These are phyloP conservation scores for Agrotis ipsilon DNA, from an alignment of 2,888 invertebrate species.

Conservation along the genomic window DNA sequence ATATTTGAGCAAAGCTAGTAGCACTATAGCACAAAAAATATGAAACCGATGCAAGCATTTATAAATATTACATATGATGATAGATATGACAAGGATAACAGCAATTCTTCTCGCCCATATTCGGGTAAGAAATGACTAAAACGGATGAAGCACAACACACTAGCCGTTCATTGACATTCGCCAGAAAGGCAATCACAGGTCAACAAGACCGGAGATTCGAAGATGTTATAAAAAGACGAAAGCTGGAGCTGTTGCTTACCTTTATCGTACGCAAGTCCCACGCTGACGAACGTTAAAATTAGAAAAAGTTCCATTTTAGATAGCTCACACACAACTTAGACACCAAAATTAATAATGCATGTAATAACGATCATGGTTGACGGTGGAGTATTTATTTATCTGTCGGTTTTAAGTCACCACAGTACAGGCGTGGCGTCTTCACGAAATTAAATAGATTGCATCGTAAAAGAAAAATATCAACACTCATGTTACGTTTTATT, in stretches of 20 bases:
- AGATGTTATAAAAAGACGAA: not conserved
- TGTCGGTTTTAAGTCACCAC: conserved; percentile 40
- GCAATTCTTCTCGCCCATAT: not conserved
- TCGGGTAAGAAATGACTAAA: not conserved
- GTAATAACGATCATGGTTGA: conserved; percentile 17
- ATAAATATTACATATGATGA: too few relatives aligned
- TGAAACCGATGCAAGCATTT: too few relatives aligned
- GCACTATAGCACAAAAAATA: too few relatives aligned
- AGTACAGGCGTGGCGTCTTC: conserved; percentile 66
- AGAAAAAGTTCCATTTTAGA: conserved; percentile 78
- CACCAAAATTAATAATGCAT: conserved; percentile 57
- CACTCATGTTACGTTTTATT: conserved; percentile 9
- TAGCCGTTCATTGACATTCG: conserved; percentile 3
- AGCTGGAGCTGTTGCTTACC: conserved; percentile 69
- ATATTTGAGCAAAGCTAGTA: too few relatives aligned
- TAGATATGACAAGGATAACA: not conserved
- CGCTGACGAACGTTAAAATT: conserved; percentile 76
- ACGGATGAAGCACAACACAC: not conserved
- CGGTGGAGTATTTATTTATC: conserved; percentile 21
- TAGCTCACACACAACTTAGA: conserved; percentile 43
- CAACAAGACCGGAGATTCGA: not conserved
- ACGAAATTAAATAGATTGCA: conserved; percentile 35
- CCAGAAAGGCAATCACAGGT: not conserved
- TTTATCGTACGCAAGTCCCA: conserved; percentile 80
- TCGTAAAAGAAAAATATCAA: conserved; percentile 20